phyloP scores from a whole-genome alignment of 1,140 invertebrate genomes.

The Physella acuta region DNA sequence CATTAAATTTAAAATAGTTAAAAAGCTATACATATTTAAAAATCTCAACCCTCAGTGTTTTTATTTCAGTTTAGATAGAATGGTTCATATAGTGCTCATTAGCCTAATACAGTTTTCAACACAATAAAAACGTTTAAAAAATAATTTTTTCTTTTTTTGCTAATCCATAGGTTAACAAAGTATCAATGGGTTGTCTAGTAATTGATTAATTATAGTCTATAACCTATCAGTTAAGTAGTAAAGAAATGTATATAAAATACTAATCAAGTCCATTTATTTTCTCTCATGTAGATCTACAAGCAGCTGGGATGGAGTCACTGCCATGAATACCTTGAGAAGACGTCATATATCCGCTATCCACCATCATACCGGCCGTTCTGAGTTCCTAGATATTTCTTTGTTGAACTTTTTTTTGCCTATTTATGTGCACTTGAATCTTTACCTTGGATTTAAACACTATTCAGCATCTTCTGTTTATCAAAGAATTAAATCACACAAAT shows the following conservation, averaged over 20 bases:
- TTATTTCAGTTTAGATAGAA: too few species aligned
- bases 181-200: neutral
- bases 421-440: too few species aligned
- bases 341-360: slow-evolving; percentile 70
- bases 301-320: slow-evolving; percentile 73
- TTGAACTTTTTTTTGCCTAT: too few species aligned
- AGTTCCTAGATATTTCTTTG: too few species aligned
- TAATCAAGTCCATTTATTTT: too few species aligned
- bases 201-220: neutral
- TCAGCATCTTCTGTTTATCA: too few species aligned
- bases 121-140: neutral
- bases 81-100: neutral
- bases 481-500: too few species aligned
- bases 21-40: neutral
- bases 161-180: neutral
- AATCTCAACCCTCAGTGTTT: neutral
- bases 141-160: neutral
- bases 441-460: too few species aligned
- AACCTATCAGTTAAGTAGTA: slow-evolving; percentile 9
- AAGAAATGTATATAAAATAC: slow-evolving; percentile 3
- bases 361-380: slow-evolving; percentile 69
- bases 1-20: neutral
- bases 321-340: slow-evolving; percentile 63
- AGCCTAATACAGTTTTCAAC: neutral
- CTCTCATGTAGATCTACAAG: slow-evolving; percentile 58